These are phyloP conservation scores for Stomorhina lunata DNA, from an alignment of 2,888 invertebrate species.

Conservation along the genomic window DNA sequence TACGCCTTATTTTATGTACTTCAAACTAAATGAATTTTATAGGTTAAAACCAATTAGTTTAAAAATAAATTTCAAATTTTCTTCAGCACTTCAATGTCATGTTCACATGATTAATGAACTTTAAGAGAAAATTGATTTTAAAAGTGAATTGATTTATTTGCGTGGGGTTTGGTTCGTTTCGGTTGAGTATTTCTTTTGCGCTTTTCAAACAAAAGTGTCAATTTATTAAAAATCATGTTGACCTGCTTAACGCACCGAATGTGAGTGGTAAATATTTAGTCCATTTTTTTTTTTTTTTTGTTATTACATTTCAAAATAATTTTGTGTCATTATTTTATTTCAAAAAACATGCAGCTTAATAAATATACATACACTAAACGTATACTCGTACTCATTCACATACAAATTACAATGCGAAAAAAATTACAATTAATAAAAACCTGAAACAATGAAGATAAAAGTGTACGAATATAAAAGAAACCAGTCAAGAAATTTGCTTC, in stretches of 20 bases:
- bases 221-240: constrained; percentile 19
- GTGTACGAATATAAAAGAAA: background rate
- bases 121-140: background rate
- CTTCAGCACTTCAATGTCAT: constrained; percentile 8
- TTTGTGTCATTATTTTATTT: background rate
- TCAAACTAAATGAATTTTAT: background rate
- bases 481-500: background rate
- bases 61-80: background rate
- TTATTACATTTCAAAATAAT: constrained; percentile 29
- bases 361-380: background rate
- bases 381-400: background rate
- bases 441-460: constrained; percentile 23
- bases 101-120: background rate
- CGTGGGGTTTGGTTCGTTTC: background rate
- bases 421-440: constrained; percentile 5
- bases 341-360: background rate
- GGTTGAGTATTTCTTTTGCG: background rate
- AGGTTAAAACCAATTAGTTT: background rate
- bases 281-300: background rate
- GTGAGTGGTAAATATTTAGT: constrained; percentile 23
- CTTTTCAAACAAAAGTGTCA: constrained; percentile 13
- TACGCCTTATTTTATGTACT: no score
- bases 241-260: constrained; percentile 20
- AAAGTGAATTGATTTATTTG: background rate
- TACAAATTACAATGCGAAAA: background rate